A percentile compares a stretch with the other conserved stretches of the same genome.
These are phyloP conservation scores for Chamaetylas fuelleborni DNA, from an alignment of 2,113 vertebrate species.

Conservation along the genomic window DNA sequence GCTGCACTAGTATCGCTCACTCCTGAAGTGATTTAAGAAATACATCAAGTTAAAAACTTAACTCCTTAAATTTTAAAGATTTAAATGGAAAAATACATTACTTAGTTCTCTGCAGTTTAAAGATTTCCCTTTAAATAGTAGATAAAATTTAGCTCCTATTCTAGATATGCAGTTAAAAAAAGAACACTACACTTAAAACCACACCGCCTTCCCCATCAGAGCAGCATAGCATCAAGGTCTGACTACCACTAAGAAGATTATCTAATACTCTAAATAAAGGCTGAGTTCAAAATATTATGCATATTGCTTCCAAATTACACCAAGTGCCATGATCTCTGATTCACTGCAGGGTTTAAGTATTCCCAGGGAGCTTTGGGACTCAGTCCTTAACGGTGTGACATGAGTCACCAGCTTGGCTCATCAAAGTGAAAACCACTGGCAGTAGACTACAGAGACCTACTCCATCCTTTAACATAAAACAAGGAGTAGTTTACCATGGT, in stretches of 20 bases:
- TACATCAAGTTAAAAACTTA: neutral
- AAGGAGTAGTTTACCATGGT: neutral
- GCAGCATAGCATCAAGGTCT: fast-evolving
- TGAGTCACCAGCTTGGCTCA: neutral
- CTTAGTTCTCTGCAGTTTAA: neutral
- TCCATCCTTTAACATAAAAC: neutral
- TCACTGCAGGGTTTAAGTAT: neutral
- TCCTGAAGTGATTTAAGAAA: neutral
- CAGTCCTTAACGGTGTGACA: fast-evolving
- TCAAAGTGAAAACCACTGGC: neutral
- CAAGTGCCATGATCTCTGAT: neutral
- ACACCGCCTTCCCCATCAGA: neutral
- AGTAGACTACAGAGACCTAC: neutral
- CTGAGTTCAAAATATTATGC: neutral
- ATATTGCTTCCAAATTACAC: neutral
- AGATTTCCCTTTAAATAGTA: neutral
- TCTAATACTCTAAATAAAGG: neutral
- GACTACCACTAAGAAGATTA: neutral
- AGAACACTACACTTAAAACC: fast-evolving
- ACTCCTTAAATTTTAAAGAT: neutral
- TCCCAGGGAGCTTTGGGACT: neutral
- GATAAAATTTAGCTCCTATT: neutral
- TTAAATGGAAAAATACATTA: neutral
- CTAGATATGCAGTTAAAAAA: neutral
- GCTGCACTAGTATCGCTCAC: neutral